These are phyloP conservation scores for Hymenopus coronatus DNA, from an alignment of 2,888 invertebrate species.

Conservation along the genomic window DNA sequence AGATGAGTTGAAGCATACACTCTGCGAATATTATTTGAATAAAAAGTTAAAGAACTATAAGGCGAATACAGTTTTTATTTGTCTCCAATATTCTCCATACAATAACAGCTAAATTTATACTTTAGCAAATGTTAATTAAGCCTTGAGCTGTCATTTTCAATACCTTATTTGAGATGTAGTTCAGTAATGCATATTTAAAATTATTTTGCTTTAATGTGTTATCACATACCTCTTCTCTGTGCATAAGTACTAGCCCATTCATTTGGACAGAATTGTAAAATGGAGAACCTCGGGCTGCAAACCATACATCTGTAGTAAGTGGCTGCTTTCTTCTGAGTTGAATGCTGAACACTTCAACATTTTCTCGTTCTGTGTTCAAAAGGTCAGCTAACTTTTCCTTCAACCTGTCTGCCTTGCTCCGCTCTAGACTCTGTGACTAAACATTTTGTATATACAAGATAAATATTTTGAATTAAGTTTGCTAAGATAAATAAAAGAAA, in stretches of 20 bases:
- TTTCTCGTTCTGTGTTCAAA: conserved; percentile 46
- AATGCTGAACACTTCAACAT: conserved; percentile 58
- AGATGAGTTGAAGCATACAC: too few relatives aligned
- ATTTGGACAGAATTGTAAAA: conserved; percentile 53
- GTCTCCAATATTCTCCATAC: too few relatives aligned
- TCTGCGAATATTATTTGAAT: too few relatives aligned
- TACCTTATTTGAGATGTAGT: too few relatives aligned
- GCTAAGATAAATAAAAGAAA: neutral
- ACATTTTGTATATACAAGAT: neutral
- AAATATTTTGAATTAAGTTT: neutral
- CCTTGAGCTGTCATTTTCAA: too few relatives aligned
- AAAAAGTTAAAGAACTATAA: too few relatives aligned
- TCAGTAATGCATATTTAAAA: too few relatives aligned
- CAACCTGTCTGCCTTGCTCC: conserved; percentile 51
- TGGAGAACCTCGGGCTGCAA: conserved; percentile 54
- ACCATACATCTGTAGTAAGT: conserved; percentile 51
- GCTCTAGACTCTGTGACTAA: conserved; percentile 42
- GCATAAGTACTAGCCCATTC: conserved; percentile 52
- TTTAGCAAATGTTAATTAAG: too few relatives aligned
- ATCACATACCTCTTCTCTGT: conserved; percentile 45
- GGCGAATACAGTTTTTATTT: too few relatives aligned
- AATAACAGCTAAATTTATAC: too few relatives aligned
- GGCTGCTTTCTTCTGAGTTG: conserved; percentile 46
- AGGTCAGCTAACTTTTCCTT: conserved; percentile 47
- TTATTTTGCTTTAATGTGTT: too few relatives aligned